Evolutionary conservation across 2,888 invertebrate genomes (phyloP), one percentile per base, ranked within the genome.

Genomic region (Epinotia brunnichana): DNA sequence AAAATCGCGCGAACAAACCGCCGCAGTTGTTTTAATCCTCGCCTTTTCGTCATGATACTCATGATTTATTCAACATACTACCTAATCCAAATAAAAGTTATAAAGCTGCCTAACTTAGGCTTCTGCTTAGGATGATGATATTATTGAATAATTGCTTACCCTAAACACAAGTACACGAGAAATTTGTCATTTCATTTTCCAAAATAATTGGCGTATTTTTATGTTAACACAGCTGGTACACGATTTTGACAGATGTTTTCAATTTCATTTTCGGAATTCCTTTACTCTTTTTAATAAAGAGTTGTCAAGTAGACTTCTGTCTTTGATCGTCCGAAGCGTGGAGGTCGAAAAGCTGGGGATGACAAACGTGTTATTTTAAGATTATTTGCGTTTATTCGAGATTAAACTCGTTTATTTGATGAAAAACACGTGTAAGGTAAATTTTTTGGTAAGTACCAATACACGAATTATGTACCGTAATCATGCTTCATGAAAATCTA

Each of bases 101-200:
- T 9, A 35, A 53, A 53, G 19, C 53, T 53, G 53, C 35, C 19
- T n/a, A n/a, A n/a, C n/a, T n/a, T n/a, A n/a, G n/a, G n/a, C n/a
- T n/a, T n/a, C n/a, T n/a, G n/a, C n/a, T n/a, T n/a, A n/a, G n/a
- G n/a, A 19, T 15, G 10, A 35, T n/a, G 29, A 59, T 35, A 17
- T 29, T 24, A 17, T 10, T 19, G 2, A 53, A 29, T 24, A 76
- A 75, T 77, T 70, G 74, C 75, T 74, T 61, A 76, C 74, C 75
- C 70, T 73, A 69, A 73, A 77, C 75, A 76, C 79, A 76, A 76
- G 70, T 76, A 84, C 85, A 87, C 90, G 78, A 82, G 83, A 81
- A 80, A 89, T 91, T 91, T 91, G 82, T 86, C 92, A 92, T 92
- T 88, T 88, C 91, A 84, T 76, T 77, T 81, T 83, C 82, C 79